A percentile compares a stretch with the other conserved stretches of the same genome.
These are phyloP conservation scores for Heteromurus nitidus DNA, from an alignment of 2,888 invertebrate species.

Conservation along the genomic window DNA sequence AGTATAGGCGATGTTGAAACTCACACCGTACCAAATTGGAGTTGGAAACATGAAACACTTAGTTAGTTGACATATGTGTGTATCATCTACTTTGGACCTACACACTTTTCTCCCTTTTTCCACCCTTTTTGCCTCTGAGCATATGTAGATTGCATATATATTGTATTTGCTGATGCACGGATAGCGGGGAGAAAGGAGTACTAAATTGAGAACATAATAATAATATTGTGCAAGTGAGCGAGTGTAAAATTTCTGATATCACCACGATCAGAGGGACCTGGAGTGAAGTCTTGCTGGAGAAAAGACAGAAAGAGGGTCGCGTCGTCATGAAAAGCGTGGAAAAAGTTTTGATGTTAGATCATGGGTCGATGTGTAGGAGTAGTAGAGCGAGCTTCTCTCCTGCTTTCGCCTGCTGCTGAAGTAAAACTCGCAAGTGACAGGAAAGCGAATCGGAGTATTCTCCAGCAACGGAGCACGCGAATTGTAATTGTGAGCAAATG, in stretches of 20 bases:
- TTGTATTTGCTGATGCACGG: background rate
- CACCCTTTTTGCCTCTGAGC: slow-evolving; percentile 48
- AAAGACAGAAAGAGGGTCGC: slow-evolving; percentile 20
- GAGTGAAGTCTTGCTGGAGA: slow-evolving; percentile 19
- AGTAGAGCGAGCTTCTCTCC: background rate
- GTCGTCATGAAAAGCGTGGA: slow-evolving; percentile 10
- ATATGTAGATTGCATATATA: slow-evolving; percentile 30
- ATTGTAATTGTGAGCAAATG: slow-evolving; percentile 24
- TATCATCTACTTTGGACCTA: background rate
- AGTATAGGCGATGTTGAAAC: slow-evolving; percentile 44
- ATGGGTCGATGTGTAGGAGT: slow-evolving; percentile 45
- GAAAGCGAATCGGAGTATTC: slow-evolving; percentile 46
- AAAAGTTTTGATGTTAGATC: slow-evolving; percentile 47
- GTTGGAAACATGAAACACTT: slow-evolving; percentile 61
- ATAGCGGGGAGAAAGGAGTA: slow-evolving; percentile 22
- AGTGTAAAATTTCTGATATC: slow-evolving; percentile 60
- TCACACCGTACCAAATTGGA: slow-evolving; percentile 57
- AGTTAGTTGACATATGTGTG: slow-evolving; percentile 60
- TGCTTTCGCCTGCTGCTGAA: background rate
- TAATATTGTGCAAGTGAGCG: slow-evolving; percentile 44
- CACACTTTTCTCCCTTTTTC: slow-evolving; percentile 49
- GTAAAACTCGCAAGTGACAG: slow-evolving; percentile 8
- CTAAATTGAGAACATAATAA: slow-evolving; percentile 46
- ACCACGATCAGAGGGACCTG: slow-evolving; percentile 31
- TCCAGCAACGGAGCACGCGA: slow-evolving; percentile 56